phyloP scores from a whole-genome alignment of 2,113 vertebrate species.

The Coreoperca whiteheadi region DNA sequence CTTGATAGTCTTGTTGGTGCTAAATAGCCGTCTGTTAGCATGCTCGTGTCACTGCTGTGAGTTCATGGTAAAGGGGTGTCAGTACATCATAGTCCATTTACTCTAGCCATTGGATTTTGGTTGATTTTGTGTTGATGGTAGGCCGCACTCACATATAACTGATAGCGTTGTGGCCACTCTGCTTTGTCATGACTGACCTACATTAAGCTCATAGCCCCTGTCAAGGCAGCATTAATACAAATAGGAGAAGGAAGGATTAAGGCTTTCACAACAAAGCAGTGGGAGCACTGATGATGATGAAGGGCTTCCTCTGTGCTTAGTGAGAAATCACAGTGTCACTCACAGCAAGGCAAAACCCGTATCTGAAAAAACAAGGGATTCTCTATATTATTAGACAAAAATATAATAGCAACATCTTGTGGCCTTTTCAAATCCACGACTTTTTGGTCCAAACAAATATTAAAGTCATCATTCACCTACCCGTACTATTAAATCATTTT shows the following conservation, averaged over 20 bases:
- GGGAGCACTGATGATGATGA: constrained; percentile 20
- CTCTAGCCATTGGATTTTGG: no score
- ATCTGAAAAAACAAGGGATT: background rate
- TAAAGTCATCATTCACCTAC: background rate
- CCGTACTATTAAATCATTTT: background rate
- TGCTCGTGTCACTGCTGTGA: no score
- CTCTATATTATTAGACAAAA: background rate
- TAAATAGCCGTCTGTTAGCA: no score
- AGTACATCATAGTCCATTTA: no score
- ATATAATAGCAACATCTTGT: background rate
- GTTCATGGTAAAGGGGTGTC: no score
- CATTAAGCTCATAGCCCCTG: constrained; percentile 32
- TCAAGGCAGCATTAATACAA: constrained; percentile 36
- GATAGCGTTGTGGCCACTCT: constrained; percentile 10
- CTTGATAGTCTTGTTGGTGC: no score
- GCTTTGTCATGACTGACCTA: constrained; percentile 59
- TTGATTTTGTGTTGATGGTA: no score
- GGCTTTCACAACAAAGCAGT: background rate
- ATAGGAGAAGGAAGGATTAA: constrained; percentile 27
- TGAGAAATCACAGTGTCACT: constrained; percentile 26
- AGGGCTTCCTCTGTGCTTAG: constrained; percentile 20
- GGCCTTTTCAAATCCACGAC: background rate
- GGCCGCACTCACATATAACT: no score
- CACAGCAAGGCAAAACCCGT: constrained; percentile 2
- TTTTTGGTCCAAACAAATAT: background rate